Base-by-base conservation (phyloP, 2,888 invertebrate genomes). In the Ichneumoninae sp. region DNA sequence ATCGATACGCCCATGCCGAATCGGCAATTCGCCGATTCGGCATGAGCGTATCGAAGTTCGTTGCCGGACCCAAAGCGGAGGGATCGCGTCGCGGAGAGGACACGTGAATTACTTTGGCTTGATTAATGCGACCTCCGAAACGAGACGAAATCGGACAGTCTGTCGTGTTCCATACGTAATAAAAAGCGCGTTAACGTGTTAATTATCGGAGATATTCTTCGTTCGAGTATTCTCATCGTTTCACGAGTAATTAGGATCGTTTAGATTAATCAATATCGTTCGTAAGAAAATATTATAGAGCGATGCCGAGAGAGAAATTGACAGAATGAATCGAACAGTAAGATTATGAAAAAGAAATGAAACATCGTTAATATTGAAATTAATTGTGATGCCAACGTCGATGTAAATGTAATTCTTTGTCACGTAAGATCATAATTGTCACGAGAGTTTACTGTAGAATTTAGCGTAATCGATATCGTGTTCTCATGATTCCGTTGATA, bases 341-440 rank as follows among this genome's bases (percentile, higher is more conserved):
- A 26, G 71, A 57, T 63, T 57, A 44, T 10, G 19, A 30, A 69
- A 74, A 65, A 66, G 22, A 66, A 44, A 6, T 77, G 33, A 65
- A 60, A 73, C 30, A 54, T 73, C 30, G 68, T 36, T 33, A 36
- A 76, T 83, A 77, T 69, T 73, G 36, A 81, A 80, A 83, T 73
- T 86, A 83, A 85, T 85, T 84, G 86, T 88, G 86, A 85, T 86
- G 86, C 83, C 85, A 86, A 85, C 75, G 73, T 83, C 69, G 71
- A 82, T 85, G 83, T 87, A 81, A 80, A 86, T 86, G 80, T 85
- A 83, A 79, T 57, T 84, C 75, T 70, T 77, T 66, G 79, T 81
- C 73, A 22, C 65, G 74, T 74, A 74, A 68, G 54, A 83, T 79
- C 50, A 50, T 50, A 63, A 60, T 69, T 22, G 30, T 36, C 71